Evolutionary conservation across 64 coral and sea anemone genomes (phyloP).

Genomic region (Montipora capricornis): DNA sequence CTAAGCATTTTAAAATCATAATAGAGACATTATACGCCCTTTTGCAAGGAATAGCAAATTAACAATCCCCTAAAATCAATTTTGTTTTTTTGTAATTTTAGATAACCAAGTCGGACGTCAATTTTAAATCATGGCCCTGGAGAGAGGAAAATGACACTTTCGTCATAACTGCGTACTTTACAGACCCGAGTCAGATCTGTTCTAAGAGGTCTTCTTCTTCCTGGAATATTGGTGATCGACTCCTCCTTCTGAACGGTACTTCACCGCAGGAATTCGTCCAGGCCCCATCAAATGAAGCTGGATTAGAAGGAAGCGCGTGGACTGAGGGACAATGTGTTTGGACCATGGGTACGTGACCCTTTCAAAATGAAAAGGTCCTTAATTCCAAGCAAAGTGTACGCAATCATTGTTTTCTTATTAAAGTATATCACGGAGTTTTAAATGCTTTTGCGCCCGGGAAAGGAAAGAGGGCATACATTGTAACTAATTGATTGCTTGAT

Average conservation of each 20-base stretch:
- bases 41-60: too few species aligned
- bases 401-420: too few species aligned
- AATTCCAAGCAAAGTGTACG: not conserved
- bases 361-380: not conserved
- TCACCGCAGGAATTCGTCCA: constrained; percentile 42
- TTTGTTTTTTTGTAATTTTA: not conserved
- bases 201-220: not conserved
- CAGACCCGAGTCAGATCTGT: constrained; percentile 74
- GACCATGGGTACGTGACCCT: constrained; percentile 79
- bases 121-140: constrained; percentile 58
- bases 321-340: constrained; percentile 78
- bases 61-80: too few species aligned
- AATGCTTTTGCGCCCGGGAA: too few species aligned
- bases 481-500: too few species aligned
- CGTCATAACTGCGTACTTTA: constrained; percentile 84
- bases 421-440: too few species aligned
- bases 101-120: constrained; percentile 17
- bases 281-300: constrained; percentile 59
- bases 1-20: too few species aligned
- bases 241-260: constrained; percentile 75
- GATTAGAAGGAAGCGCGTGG: constrained; percentile 57
- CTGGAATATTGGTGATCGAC: constrained; percentile 68
- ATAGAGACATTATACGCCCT: too few species aligned
- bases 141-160: constrained; percentile 45
- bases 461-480: too few species aligned